Evolutionary conservation across 2,888 invertebrate genomes (phyloP), one percentile per base, ranked within the genome.

Genomic region (Ennomos erosarius): DNA sequence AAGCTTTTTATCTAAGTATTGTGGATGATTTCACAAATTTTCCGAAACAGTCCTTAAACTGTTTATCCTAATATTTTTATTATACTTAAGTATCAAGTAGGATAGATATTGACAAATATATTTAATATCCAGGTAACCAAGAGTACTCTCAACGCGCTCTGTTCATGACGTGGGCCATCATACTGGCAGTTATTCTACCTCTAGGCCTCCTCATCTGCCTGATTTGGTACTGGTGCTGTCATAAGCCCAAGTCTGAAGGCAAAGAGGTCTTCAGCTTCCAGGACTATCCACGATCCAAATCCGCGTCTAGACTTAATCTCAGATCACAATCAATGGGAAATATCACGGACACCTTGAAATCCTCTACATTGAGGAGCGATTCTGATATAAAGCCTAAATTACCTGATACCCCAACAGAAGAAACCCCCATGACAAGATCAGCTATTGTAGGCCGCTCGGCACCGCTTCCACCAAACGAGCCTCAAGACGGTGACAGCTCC

Each of bases 111-210:
- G 60, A 74, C 57, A 48, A 33, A 61, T 52, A 34, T 50, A 64
- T 85, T 82, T 78, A 64, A 74, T 70, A 82, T 80, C 61, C 90
- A 94, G 94, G 94, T 92, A 93, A 94, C 78, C 94, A 94, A 84
- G 94, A 93, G 82, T 94, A 94, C 82, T 94, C 95, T 53, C 95
- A 95, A 82, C 95, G 95, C 75, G 92, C 95, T 73, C 94, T 95
- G 69, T 96, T 96, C 90, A 93, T 95, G 78, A 95, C 96, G 71
- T 94, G 95, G 87, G 96, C 95, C 79, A 93, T 96, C 86, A 95
- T 96, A 82, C 79, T 95, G 80, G 95, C 94, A 75, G 94, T 96
- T 73, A 93, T 97, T 84, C 88, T 96, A 78, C 96, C 97, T 70
- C 82, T 93, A 82, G 84, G 93, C 64, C 93, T 94, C 79, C 92